A percentile compares a stretch with the other conserved stretches of the same genome.
These are phyloP conservation scores for Tiphia femorata DNA, from an alignment of 2,888 invertebrate species.

Conservation along the genomic window DNA sequence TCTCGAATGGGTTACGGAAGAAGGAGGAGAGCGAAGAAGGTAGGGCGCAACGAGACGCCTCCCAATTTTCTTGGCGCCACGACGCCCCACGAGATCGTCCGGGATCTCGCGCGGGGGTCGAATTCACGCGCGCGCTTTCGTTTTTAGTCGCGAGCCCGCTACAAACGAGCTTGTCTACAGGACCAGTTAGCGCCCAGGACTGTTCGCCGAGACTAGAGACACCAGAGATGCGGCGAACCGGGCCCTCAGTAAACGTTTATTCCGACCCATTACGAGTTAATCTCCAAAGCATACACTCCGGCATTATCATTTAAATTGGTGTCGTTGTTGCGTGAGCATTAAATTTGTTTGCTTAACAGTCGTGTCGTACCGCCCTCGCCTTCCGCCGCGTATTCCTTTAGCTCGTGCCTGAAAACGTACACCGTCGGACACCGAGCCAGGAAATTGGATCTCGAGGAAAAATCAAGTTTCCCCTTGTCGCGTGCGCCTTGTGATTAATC, in stretches of 20 bases:
- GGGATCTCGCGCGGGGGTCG: too few relatives aligned
- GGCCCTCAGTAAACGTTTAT: too few relatives aligned
- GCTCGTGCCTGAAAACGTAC: background rate
- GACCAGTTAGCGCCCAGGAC: conserved; percentile 52
- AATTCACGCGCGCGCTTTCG: conserved; percentile 25
- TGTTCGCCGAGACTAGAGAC: conserved; percentile 43
- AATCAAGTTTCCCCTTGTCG: too few relatives aligned
- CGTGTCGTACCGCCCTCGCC: conserved; percentile 22
- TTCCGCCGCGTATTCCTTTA: conserved; percentile 24
- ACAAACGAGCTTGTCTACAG: conserved; percentile 50
- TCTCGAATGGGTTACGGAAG: background rate
- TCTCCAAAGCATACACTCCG: conserved; percentile 45
- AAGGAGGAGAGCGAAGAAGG: background rate
- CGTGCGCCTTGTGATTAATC: too few relatives aligned
- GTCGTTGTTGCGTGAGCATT: conserved; percentile 49
- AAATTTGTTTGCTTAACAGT: conserved; percentile 48
- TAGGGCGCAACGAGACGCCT: conserved; percentile 18
- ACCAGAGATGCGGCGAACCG: conserved; percentile 45
- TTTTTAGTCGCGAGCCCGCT: too few relatives aligned
- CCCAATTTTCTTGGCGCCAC: conserved; percentile 37
- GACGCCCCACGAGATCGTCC: conserved; percentile 23
- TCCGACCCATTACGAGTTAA: conserved; percentile 53
- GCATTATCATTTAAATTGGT: conserved; percentile 60
- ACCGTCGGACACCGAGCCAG: background rate
- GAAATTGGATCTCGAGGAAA: background rate